Evolutionary conservation across 2,888 invertebrate species (phyloP), one percentile per base, ranked within the genome.

Genomic region (Diarsia mendica): DNA sequence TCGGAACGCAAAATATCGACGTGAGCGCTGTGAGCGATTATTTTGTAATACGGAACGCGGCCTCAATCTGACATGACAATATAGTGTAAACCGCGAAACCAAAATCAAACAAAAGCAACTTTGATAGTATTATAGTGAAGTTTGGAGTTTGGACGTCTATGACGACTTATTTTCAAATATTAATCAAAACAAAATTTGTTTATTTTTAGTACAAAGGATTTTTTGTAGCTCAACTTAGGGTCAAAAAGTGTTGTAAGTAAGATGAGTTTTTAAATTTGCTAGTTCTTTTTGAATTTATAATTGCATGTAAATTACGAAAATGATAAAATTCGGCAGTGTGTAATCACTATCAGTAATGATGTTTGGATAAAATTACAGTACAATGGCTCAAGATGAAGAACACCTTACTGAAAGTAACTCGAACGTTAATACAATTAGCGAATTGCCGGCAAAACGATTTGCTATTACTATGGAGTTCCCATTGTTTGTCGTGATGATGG

Each of bases 381-480:
- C n/a, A 88, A 95, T 95, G 95, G 79, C 91, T 65, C 89, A 93
- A 89, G 91, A 92, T 86, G 92, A 94, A 77, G 93, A 93, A 75
- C 86, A 79, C 18, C 75, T 90, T 39, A 86, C 89, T n/a, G 92
- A 93, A 85, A 88, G 71, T 74, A 90, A 89, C 81, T 81, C 90
- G 1, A 90, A 88, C 69, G 87, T 91, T 73, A 93, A 91, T 85
- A 87, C 88, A 66, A 87, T 89, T 64, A 91, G 86, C 89, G 93
- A 93, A 87, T 79, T 91, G 58, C 92, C 92, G 28, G 86, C 87
- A 18, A 91, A 88, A 84, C 90, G 89, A 18, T 95, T 92, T 85
- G 88, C 88, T 60, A 83, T 95, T 49, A 95, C 95, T 0, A 89
- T 95, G 92, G 96, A 96, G 88, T 88, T 96, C 63, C 95, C 96